Conservation (phyloP, 2,888 invertebrate genomes). For the Cinara cedri region DNA sequence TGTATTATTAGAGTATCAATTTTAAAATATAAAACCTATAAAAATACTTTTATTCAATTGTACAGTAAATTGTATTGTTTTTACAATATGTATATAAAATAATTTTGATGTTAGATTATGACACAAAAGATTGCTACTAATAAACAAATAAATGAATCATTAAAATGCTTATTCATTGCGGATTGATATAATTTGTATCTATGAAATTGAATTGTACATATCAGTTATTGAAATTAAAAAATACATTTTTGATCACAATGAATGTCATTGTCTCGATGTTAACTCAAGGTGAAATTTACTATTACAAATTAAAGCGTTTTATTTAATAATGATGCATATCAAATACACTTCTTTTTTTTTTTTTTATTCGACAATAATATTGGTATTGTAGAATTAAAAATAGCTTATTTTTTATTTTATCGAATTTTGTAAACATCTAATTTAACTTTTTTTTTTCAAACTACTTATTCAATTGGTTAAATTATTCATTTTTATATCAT, state of each 20-base stretch:
- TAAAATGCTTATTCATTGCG: too few relatives aligned
- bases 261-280: not conserved
- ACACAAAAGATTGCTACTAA: too few relatives aligned
- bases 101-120: too few relatives aligned
- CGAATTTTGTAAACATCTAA: not conserved
- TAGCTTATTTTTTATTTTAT: not conserved
- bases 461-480: too few relatives aligned
- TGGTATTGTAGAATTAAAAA: not conserved
- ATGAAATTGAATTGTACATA: not conserved
- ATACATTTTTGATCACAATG: not conserved
- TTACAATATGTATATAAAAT: too few relatives aligned
- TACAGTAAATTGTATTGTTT: too few relatives aligned
- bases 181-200: not conserved
- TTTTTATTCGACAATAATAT: not conserved
- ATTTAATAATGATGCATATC: conserved; percentile 5
- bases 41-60: too few relatives aligned
- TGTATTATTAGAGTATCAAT: not conserved
- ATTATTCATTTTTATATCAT: too few relatives aligned
- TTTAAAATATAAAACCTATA: too few relatives aligned
- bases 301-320: conserved; percentile 2
- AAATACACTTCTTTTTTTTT: not conserved
- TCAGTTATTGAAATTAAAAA: not conserved
- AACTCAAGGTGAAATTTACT: not conserved
- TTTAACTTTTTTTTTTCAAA: not conserved
- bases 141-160: too few relatives aligned